A percentile compares a stretch with the other conserved stretches of the same genome.
Conservation (phyloP, 2,113 vertebrate genomes). For the Pipra filicauda region DNA sequence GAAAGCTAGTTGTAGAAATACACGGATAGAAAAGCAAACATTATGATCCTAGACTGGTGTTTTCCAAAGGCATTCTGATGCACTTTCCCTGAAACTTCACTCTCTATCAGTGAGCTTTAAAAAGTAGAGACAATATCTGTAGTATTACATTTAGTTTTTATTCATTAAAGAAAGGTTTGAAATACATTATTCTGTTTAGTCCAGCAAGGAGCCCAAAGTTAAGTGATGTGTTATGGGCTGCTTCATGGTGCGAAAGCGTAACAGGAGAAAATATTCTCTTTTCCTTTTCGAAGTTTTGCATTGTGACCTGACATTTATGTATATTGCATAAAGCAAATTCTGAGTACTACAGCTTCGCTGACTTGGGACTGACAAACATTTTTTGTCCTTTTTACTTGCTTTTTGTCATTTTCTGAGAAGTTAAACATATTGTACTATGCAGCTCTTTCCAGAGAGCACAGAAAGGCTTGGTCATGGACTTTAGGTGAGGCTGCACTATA, state of each 20-base stretch:
- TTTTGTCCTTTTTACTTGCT: not conserved
- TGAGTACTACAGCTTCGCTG: not conserved
- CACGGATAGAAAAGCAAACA: not conserved
- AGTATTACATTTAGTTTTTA: not conserved
- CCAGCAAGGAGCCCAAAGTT: not conserved
- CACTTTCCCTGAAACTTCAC: not conserved
- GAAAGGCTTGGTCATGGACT: not conserved
- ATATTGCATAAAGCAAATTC: constrained; percentile 34
- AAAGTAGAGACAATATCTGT: not conserved
- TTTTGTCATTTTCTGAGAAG: not conserved
- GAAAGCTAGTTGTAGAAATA: not conserved
- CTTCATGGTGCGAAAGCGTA: not conserved
- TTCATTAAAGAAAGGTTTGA: not conserved
- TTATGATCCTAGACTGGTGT: not conserved
- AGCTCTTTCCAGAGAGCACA: not conserved
- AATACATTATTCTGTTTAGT: not conserved
- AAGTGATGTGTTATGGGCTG: not conserved
- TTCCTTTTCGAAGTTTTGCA: not conserved
- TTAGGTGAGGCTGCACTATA: not conserved
- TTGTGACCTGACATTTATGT: constrained; percentile 34
- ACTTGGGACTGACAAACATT: not conserved
- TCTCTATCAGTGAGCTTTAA: not conserved
- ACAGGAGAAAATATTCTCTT: not conserved
- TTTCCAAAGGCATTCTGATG: not conserved
- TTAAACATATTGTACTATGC: not conserved